Base-by-base conservation (phyloP, 2,888 invertebrate genomes). In the Malachius bipustulatus region DNA sequence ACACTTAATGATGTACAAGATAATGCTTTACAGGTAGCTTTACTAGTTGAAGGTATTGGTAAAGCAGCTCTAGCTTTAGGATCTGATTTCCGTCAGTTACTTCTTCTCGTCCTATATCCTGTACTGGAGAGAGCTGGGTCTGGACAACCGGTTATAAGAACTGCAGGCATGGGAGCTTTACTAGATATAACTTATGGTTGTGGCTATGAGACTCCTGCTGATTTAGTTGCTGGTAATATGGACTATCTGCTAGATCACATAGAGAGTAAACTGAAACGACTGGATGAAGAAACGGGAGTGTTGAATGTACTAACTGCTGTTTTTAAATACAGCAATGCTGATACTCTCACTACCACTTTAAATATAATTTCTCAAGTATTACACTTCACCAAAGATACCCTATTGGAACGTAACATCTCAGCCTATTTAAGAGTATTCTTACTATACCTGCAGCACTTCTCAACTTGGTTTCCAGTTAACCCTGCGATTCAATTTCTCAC, bases 211-310 rank as follows among this genome's bases (percentile, higher is more conserved):
- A 57, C 62, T 35, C 68, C 77, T 3, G 65, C 69, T 0, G 68
- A 72, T n/a, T 67, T 85, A 13, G 68, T 87, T 38, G 69, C 69
- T 33, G 52, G 59, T 24, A 82, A 84, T 54, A 71, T 77, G 0
- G 83, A 84, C 57, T 85, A 82, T 54, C 71, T 83, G 52, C 75
- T 79, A 0, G 75, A 73, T 50, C 76, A 82, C 47, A 67, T 85
- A 37, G 76, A 76, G 15, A 57, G 69, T 1, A 67, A 73, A 48
- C 63, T 84, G 2, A 76, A 73, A 38, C 70, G 68, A 60, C 68
- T 69, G 1, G 70, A 74, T 54, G 63, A 72, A 46, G 75, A 75
- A 49, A 65, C 73, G 36, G 71, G 73, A 1, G 80, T 81, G 9
- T 64, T 84, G 16, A 73, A 79, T 48, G 82, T 84, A 30, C 61